Base-by-base conservation (phyloP, 2,113 vertebrate species). In the Microcebus ravelobensis region DNA sequence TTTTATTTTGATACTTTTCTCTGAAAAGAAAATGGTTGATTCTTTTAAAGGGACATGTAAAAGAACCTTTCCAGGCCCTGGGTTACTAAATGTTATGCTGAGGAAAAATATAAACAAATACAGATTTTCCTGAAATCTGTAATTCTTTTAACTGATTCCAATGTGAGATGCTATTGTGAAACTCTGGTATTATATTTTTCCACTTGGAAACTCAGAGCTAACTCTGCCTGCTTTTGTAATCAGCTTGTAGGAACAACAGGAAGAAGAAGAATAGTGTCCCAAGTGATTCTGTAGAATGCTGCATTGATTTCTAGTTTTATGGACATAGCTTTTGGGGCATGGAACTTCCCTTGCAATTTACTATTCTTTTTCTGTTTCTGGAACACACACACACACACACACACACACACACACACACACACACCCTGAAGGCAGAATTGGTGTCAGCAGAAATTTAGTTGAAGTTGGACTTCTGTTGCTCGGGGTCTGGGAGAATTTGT, bases 51-150 rank as follows among this genome's bases (percentile, higher is more conserved):
- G 84, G 52, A 94, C 84, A 86, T 89, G 6, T 70, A 59, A 61
- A 87, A 91, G 90, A 80, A 96, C 36, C 85, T 89, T 97, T 97
- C 95, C 61, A 97, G 68, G 81, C 25, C 50, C 68, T 82, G 74
- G 85, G 63, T 97, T 97, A 97, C 90, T 96, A 91, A 98, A 86
- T 96, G 95, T 97, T 90, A 90, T 97, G 85, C 21, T 96, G 86
- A 97, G 96, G 42, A 97, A 76, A 92, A 94, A 68, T 95, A 57
- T 89, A 97, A 93, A 96, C 81, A 94, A 93, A 87, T 52, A 77
- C n/a, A 90, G 27, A 80, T 90, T 77, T 96, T 97, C 39, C 70
- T 91, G 48, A 87, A 92, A 94, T 31, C 55, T 77, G 10, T 95
- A 95, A 93, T 95, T 77, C 77, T n/a, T 89, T 86, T 83, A 95